phyloP scores from a whole-genome alignment of 2,113 vertebrate species.

The Trichechus manatus region DNA sequence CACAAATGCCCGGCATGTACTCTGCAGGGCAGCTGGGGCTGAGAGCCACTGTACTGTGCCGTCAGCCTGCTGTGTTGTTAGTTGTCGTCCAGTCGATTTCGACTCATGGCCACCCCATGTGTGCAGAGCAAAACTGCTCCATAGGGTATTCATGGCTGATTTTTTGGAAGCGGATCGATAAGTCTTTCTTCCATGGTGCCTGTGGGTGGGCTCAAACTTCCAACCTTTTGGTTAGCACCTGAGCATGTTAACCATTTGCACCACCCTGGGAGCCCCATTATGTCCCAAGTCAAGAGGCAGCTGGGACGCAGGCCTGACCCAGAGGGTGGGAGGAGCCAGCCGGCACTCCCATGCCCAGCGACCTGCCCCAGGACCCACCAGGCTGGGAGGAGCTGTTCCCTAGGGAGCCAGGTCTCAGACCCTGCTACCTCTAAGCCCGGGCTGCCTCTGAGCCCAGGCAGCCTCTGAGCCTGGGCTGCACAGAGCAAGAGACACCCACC shows the following conservation, averaged over 20 bases:
- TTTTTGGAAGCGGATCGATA: background rate
- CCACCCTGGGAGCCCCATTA: background rate
- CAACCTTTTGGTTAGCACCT: background rate
- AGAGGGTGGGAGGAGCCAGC: too few relatives aligned
- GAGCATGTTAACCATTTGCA: background rate
- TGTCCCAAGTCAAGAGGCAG: background rate
- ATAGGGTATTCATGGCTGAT: too few relatives aligned
- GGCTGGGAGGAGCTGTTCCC: background rate
- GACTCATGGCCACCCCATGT: too few relatives aligned
- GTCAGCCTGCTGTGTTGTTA: too few relatives aligned
- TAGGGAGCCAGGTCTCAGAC: background rate
- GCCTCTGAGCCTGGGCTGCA: background rate
- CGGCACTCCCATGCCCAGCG: background rate
- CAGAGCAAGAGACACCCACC: background rate
- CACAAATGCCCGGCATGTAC: too few relatives aligned
- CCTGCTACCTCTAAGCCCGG: background rate
- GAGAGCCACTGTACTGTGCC: accelerated
- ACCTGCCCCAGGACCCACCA: background rate
- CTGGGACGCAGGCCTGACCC: background rate
- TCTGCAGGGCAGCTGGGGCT: background rate
- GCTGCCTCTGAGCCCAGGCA: background rate
- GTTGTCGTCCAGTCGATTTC: too few relatives aligned
- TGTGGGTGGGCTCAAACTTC: too few relatives aligned
- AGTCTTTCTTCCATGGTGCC: background rate
- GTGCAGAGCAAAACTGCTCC: too few relatives aligned